phyloP scores from a whole-genome alignment of 2,113 vertebrate genomes.

The Bucco capensis region DNA sequence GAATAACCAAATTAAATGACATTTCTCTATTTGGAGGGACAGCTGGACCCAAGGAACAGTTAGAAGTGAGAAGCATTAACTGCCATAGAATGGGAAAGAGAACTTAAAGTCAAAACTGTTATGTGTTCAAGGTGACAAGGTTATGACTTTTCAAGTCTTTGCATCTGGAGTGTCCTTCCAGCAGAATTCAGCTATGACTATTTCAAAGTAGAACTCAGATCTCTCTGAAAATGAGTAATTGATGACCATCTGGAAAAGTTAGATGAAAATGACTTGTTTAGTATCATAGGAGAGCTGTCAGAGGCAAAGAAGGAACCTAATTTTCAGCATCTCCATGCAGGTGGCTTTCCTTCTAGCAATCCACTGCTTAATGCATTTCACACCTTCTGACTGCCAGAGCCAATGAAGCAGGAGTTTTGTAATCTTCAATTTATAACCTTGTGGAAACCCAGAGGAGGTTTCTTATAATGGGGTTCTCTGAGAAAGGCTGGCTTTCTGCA shows the following conservation, averaged over 20 bases:
- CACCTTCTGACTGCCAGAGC: background rate
- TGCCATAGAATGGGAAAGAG: background rate
- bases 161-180: background rate
- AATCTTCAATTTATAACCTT: background rate
- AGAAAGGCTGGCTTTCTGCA: background rate
- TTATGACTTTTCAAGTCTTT: background rate
- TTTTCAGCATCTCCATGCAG: conserved; percentile 5
- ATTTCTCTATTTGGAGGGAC: background rate
- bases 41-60: background rate
- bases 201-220: background rate
- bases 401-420: conserved; percentile 18
- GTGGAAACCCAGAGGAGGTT: conserved; percentile 31
- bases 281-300: background rate
- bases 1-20: background rate
- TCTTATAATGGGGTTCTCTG: background rate
- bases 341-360: conserved; percentile 23
- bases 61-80: background rate
- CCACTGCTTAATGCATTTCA: background rate
- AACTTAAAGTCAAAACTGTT: background rate
- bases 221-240: background rate
- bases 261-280: background rate
- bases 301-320: background rate
- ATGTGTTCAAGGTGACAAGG: background rate
- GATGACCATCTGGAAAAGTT: background rate
- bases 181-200: background rate